A percentile compares a stretch with the other conserved stretches of the same genome.
These are phyloP conservation scores for Creontiades dilutus DNA, from an alignment of 2,888 invertebrate genomes.

Conservation along the genomic window DNA sequence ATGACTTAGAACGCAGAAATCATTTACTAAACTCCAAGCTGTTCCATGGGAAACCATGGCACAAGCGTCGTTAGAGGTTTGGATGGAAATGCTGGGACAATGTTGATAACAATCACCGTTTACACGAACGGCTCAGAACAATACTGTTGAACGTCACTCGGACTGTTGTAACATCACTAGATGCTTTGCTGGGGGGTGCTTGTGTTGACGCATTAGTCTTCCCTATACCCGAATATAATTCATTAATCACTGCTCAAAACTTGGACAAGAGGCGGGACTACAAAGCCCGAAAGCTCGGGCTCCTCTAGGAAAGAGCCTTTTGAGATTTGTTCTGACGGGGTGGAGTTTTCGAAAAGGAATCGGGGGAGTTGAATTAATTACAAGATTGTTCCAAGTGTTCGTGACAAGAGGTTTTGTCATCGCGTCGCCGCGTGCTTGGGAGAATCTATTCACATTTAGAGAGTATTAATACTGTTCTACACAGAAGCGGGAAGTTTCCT, in stretches of 20 bases:
- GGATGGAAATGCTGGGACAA: constrained; percentile 5
- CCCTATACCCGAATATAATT: constrained; percentile 54
- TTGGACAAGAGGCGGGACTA: constrained; percentile 50
- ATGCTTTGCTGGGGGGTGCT: constrained; percentile 37
- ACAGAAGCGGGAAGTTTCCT: constrained; percentile 54
- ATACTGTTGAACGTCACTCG: constrained; percentile 29
- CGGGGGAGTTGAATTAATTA: constrained; percentile 69
- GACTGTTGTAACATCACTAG: constrained; percentile 24
- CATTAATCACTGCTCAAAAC: constrained; percentile 67
- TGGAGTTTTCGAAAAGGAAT: constrained; percentile 52
- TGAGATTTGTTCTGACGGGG: constrained; percentile 37
- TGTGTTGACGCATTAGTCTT: constrained; percentile 63
- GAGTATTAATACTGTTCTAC: constrained; percentile 20
- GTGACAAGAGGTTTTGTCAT: constrained; percentile 59
- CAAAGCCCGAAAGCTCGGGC: constrained; percentile 43
- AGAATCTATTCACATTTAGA: constrained; percentile 46
- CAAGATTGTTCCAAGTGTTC: constrained; percentile 70
- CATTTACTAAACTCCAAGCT: neutral
- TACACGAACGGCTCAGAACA: constrained; percentile 21
- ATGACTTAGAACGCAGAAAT: constrained; percentile 3
- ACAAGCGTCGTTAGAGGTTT: constrained; percentile 31
- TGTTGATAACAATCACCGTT: constrained; percentile 39
- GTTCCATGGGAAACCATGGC: neutral
- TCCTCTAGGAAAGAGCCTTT: constrained; percentile 52
- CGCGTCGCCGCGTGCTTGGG: neutral